Base-by-base conservation (phyloP, 1,140 invertebrate genomes). In the Melitaea cinxia region DNA sequence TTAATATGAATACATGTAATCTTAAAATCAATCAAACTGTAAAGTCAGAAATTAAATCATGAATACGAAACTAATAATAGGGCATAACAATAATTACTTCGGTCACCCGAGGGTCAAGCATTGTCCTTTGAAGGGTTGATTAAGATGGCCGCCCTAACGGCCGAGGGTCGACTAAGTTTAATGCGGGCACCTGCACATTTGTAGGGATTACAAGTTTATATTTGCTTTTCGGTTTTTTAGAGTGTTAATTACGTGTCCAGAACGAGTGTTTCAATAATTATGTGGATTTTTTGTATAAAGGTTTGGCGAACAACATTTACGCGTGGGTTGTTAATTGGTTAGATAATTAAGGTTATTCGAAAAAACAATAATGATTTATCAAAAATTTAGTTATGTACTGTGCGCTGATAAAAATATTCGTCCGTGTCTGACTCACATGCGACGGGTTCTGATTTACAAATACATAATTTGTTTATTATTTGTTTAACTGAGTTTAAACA, bases 91-190 rank as follows among this genome's bases (percentile, higher is more conserved):
- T 72, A 68, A 72, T 72, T 72, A 68, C 56, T 72, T 68, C 53
- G 69, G 50, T 59, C 49, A 55, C 57, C 45, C 17, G 49, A 33
- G 70, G 70, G 70, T 72, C 70, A 72, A 72, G 65, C 54, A 64
- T 67, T 67, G 65, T 68, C 70, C 70, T 72, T 68, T 69, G 70
- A 65, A 62, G 65, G 66, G 65, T 72, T 72, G 66, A 72, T 72
- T 72, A 72, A 72, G 70, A 69, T 65, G 68, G 65, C 68, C 54
- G 54, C 35, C 54, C 54, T 23, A 57, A 57, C 14, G 37, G 37
- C 68, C 60, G 28, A 50, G 70, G 70, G 69, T 54, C 49, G 56
- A 12, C n/a, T 39, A 58, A 60, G 66, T 68, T 65, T 72, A 72
- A 72, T 72, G 57, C 62, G 63, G 63, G 63, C 53, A 68, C 66